These are phyloP conservation scores for Temnothorax curvispinosus DNA, from an alignment of 1,140 invertebrate species.

Conservation along the genomic window DNA sequence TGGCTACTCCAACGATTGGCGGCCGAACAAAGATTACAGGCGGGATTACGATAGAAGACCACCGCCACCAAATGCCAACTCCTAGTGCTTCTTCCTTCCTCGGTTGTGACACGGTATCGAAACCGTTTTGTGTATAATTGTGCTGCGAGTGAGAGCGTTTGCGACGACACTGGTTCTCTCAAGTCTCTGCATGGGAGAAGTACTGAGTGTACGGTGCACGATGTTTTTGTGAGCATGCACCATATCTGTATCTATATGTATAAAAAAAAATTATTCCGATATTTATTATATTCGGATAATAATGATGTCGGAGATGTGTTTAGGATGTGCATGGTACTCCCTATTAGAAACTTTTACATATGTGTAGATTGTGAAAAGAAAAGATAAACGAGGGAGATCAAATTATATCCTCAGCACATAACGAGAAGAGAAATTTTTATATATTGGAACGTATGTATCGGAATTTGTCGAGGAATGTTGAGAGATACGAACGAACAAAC, in stretches of 20 bases:
- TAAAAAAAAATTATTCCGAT: constrained; percentile 72
- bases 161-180: background rate
- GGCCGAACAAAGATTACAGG: constrained; percentile 85
- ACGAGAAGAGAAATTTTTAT: constrained; percentile 48
- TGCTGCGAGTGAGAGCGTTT: constrained; percentile 28
- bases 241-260: constrained; percentile 73
- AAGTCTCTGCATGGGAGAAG: background rate
- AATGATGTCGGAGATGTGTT: constrained; percentile 42
- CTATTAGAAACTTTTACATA: constrained; percentile 12
- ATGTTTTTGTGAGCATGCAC: constrained; percentile 61
- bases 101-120: constrained; percentile 72
- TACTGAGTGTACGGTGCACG: background rate
- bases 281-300: constrained; percentile 59
- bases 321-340: constrained; percentile 4
- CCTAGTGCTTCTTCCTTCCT: constrained; percentile 82
- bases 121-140: constrained; percentile 55
- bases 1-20: constrained; percentile 82
- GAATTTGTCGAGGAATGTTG: background rate
- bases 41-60: constrained; percentile 87
- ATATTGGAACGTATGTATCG: constrained; percentile 30
- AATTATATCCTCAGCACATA: constrained; percentile 40
- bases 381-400: background rate
- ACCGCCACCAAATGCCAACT: constrained; percentile 83
- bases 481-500: background rate
- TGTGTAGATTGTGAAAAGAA: constrained; percentile 53